A percentile compares a stretch with the other conserved stretches of the same genome.
Evolutionary conservation across 1,140 invertebrate genomes (phyloP).

Genomic region (Mamestra configurata): DNA sequence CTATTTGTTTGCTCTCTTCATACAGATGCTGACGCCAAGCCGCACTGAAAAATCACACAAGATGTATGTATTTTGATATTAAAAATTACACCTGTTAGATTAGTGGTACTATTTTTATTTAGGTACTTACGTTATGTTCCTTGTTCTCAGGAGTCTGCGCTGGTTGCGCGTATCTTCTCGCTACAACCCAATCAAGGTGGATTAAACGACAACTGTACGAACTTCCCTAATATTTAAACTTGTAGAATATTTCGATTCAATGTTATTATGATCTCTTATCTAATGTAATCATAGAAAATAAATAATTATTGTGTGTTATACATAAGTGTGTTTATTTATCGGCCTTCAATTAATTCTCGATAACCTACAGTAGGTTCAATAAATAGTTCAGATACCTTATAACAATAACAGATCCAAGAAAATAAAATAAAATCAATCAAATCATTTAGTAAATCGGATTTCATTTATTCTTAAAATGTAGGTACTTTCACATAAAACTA

Average conservation of each 20-base stretch:
- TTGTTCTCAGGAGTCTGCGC: constrained; percentile 51
- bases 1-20: constrained; percentile 66
- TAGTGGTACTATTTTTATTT: neutral
- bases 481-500: constrained; percentile 32
- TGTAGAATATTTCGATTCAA: constrained; percentile 37
- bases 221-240: neutral
- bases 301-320: constrained; percentile 46
- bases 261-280: constrained; percentile 41
- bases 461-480: constrained; percentile 50
- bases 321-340: constrained; percentile 7
- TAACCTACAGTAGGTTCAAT: neutral
- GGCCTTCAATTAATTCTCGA: neutral
- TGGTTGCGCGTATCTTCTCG: constrained; percentile 49
- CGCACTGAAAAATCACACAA: constrained; percentile 53
- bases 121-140: neutral
- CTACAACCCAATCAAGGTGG: constrained; percentile 59
- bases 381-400: neutral
- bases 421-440: constrained; percentile 17
- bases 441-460: constrained; percentile 42
- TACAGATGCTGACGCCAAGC: constrained; percentile 58
- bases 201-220: constrained; percentile 44
- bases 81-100: neutral
- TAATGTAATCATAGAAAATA: constrained; percentile 39
- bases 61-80: constrained; percentile 61
- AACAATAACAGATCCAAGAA: neutral